Evolutionary conservation across 2,113 vertebrate species (phyloP).

Genomic region (Melanocharis versteri): DNA sequence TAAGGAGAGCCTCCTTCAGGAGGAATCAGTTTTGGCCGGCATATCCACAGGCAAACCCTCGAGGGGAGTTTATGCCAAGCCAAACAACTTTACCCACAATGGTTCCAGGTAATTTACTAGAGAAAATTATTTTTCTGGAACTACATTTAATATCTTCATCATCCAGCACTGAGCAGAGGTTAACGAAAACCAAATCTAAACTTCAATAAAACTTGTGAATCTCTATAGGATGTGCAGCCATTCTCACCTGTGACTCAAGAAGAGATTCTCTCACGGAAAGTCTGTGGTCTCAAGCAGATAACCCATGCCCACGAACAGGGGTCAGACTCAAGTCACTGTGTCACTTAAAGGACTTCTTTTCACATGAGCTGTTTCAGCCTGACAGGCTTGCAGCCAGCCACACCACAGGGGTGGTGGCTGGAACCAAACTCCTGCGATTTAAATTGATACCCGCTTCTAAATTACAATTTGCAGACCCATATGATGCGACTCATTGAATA

Average conservation of each 20-base stretch:
- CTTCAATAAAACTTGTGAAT: background rate
- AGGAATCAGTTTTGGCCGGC: background rate
- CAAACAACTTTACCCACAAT: background rate
- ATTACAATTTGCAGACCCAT: background rate
- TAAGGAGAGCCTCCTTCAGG: background rate
- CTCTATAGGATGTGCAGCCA: background rate
- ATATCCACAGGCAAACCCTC: background rate
- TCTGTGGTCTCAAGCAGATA: background rate
- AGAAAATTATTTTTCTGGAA: slow-evolving; percentile 3
- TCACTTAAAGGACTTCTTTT: background rate
- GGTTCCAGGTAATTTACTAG: background rate
- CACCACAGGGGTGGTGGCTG: background rate
- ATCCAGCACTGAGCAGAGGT: background rate
- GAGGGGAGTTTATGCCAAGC: background rate
- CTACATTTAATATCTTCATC: background rate
- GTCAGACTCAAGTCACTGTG: background rate
- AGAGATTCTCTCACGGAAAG: background rate
- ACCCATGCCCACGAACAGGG: fast-evolving
- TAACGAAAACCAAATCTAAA: background rate
- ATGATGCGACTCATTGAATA: background rate
- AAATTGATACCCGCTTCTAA: background rate
- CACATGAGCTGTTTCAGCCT: background rate
- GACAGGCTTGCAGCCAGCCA: background rate
- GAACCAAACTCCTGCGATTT: background rate
- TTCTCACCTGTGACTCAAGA: background rate